Evolutionary conservation across 1,140 invertebrate genomes (phyloP), one percentile per base, ranked within the genome.

Genomic region (Sycophaga agraensis): DNA sequence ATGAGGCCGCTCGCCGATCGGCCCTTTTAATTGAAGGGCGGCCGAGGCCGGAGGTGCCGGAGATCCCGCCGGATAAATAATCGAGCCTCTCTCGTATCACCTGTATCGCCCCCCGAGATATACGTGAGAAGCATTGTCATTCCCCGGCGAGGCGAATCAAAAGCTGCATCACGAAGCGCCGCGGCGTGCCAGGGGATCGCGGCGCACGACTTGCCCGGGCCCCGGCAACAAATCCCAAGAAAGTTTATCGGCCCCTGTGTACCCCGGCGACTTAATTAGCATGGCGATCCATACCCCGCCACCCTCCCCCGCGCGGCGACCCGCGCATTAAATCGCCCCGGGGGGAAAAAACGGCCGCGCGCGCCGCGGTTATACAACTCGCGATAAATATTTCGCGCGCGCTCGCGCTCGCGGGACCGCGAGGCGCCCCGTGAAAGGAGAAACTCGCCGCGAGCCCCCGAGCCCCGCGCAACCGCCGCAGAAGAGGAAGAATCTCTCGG

Each of bases 321-420:
- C 1, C 19, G 2, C 16, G 17, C 40, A 45, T 21, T 7, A 9
- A n/a, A n/a, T n/a, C n/a, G n/a, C n/a, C n/a, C n/a, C n/a, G n/a
- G n/a, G 8, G 19, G 21, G 4, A 24, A 5, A 45, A 24, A 24
- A 8, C 11, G 16, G 45, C n/a, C n/a, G 28, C 16, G 40, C 8
- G 12, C 28, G 24, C 11, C 34, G 35, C 35, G 17, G 14, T 21
- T 16, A 14, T 16, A 19, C 14, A 17, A 6, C 11, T 31, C 28
- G 58, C 34, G 58, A 51, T 53, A 60, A 60, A 45, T 51, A 59
- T 51, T 53, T 60, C 58, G 49, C 39, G 40, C 40, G 39, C 8
- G 35, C 35, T 19, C 48, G 37, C 24, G 5, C 28, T 31, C 49
- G 39, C 48, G 48, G 12, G 31, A 49, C 22, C 45, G 35, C 21